Evolutionary conservation across 2,797 vertebrate species (phyloP).

Genomic region (Hoplostethus mediterraneus): DNA sequence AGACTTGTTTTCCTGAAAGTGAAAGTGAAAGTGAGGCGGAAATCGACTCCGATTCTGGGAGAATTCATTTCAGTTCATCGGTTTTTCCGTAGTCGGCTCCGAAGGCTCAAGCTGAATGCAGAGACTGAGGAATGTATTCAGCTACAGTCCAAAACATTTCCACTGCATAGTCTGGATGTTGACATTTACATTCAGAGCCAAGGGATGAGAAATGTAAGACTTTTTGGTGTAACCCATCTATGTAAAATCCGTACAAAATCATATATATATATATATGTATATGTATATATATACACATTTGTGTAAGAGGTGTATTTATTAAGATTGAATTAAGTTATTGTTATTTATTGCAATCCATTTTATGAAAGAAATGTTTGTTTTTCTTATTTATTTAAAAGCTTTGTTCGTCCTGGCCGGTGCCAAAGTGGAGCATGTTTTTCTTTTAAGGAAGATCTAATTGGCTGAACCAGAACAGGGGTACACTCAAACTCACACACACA

Average conservation of each 20-base stretch:
- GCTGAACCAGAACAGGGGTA: constrained; percentile 42
- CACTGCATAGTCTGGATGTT: constrained; percentile 64
- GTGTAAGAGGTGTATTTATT: constrained; percentile 98
- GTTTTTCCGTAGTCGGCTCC: constrained; percentile 57
- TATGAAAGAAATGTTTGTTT: constrained; percentile 88
- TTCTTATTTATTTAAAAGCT: constrained; percentile 94
- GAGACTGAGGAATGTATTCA: constrained; percentile 78
- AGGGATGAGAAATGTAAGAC: constrained; percentile 70
- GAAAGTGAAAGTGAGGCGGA: constrained; percentile 41
- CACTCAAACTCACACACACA: constrained; percentile 35
- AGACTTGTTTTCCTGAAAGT: constrained; percentile 43
- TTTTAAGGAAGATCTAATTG: constrained; percentile 63
- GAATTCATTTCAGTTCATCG: constrained; percentile 56
- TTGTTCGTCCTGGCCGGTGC: constrained; percentile 90
- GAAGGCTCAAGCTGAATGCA: constrained; percentile 45
- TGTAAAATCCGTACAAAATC: constrained; percentile 85
- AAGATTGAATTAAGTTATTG: constrained; percentile 98
- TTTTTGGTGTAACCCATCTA: constrained; percentile 88
- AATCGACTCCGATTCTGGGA: constrained; percentile 23
- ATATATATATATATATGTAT: constrained; percentile 68
- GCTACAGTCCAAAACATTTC: constrained; percentile 70
- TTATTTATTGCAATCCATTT: constrained; percentile 98
- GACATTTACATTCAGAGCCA: constrained; percentile 83
- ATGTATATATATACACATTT: constrained; percentile 62
- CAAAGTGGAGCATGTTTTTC: constrained; percentile 87